Conservation (phyloP, 2,888 invertebrate genomes). For the Saturnia pavonia region DNA sequence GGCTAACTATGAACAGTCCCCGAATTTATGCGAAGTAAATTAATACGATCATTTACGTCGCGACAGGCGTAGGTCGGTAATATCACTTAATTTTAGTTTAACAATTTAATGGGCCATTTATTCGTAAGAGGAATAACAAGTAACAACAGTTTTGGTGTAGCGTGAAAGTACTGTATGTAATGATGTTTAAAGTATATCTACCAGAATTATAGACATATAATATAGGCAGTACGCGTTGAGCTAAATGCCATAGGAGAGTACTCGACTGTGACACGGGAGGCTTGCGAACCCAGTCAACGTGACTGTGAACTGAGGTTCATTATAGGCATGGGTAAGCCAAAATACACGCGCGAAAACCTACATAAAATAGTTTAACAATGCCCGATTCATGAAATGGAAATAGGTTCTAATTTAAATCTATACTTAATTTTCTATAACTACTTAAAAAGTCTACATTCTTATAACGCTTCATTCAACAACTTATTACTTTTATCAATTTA, state of each 20-base stretch:
- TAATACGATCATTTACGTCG: not conserved
- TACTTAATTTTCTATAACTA: too few species aligned
- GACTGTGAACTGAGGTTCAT: slow-evolving; percentile 54
- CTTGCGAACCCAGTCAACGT: slow-evolving; percentile 57
- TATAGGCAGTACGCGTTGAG: not conserved
- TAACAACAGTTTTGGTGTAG: not conserved
- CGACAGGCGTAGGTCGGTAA: not conserved
- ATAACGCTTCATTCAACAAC: too few species aligned
- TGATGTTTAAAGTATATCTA: not conserved
- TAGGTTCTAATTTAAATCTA: too few species aligned
- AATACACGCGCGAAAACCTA: not conserved
- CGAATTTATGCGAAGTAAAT: not conserved
- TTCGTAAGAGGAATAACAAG: too few species aligned
- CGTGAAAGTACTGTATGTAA: not conserved
- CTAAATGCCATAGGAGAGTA: slow-evolving; percentile 32
- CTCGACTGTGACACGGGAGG: slow-evolving; percentile 59
- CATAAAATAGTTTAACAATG: too few species aligned
- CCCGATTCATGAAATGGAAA: too few species aligned
- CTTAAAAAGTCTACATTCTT: too few species aligned
- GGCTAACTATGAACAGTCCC: not conserved
- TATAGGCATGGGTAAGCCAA: slow-evolving; percentile 27
- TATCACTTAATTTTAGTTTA: not conserved
- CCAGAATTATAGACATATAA: not conserved
- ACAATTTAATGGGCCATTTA: too few species aligned
- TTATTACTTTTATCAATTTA: too few species aligned